Conservation (phyloP, 2,113 vertebrate genomes). For the Lamprologus callipterus region DNA sequence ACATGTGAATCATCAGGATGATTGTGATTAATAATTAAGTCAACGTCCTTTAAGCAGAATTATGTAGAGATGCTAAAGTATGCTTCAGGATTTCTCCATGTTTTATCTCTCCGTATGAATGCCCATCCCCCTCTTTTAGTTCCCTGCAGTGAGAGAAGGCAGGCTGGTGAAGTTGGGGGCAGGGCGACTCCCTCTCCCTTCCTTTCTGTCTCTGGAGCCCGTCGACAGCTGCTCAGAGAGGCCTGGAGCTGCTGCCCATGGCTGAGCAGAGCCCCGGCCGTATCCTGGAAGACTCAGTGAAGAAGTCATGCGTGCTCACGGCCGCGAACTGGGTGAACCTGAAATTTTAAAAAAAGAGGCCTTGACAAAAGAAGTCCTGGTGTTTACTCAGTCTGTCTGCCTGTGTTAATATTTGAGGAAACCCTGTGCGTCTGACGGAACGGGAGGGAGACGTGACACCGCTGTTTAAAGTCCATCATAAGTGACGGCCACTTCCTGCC, state of each 20-base stretch:
- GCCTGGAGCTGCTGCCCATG: constrained; percentile 42
- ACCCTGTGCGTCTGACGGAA: neutral
- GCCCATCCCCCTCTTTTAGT: constrained; percentile 51
- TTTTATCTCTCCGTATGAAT: neutral
- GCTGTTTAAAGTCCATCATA: constrained; percentile 27
- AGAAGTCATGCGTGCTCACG: neutral
- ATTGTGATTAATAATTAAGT: neutral
- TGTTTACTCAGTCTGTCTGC: constrained; percentile 58
- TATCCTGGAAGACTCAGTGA: constrained; percentile 30
- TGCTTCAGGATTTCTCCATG: neutral
- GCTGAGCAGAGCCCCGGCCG: constrained; percentile 8
- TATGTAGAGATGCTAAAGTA: neutral
- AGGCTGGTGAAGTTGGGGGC: constrained; percentile 56
- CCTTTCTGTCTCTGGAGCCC: constrained; percentile 28
- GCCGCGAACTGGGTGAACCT: neutral
- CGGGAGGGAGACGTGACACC: neutral
- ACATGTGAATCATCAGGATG: neutral
- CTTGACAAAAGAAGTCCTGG: constrained; percentile 2
- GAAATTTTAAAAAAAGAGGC: neutral
- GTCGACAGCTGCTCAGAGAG: constrained; percentile 62
- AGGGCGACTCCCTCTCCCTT: constrained; percentile 35
- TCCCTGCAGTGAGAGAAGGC: constrained; percentile 34
- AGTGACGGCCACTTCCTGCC: constrained; percentile 26
- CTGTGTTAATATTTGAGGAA: constrained; percentile 56
- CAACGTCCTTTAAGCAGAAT: neutral